Base-by-base conservation (phyloP, 2,888 invertebrate genomes). In the Omphaloscelis lunosa region DNA sequence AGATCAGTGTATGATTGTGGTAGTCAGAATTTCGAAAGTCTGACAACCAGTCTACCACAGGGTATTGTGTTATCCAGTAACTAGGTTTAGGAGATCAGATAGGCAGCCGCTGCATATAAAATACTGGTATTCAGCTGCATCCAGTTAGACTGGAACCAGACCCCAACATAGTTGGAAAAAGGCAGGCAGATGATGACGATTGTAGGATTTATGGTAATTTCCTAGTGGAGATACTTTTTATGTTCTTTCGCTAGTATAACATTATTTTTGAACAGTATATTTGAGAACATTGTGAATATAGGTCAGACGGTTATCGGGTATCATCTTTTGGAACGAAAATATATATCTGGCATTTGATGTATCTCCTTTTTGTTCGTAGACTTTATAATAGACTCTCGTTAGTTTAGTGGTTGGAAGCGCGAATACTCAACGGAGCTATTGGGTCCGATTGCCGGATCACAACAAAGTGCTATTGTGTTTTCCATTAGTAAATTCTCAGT, bases 241-340 rank as follows among this genome's bases (percentile, higher is more conserved):
- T 20, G 7, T 41, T 27, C 34, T 41, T 41, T 29, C 1, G 1
- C 65, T n/a, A 11, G 41, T 29, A 34, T 15, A 45, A 48, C 27
- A 69, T 27, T 70, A 70, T 70, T 70, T 77, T 78, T 5, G 53
- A 62, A 45, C 11, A 48, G 71, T 63, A 63, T 65, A 78, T 79
- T 78, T 72, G 3, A 72, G 58, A 79, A 51, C n/a, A 45, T 34
- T 41, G 17, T 8, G 51, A 34, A 80, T 48, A 4, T 80, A 80
- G 79, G 79, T 69, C 75, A 75, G 51, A n/a, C 51, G 27, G 7
- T 69, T 65, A 80, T 79, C 75, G 27, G 17, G 45, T n/a, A 75
- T 15, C 45, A 80, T 80, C 80, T 75, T 65, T 80, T 80, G 81
- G 75, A 80, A 69, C 68, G 68, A 59, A 58, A 72, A 41, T 12